A percentile compares a stretch with the other conserved stretches of the same genome.
Evolutionary conservation across 2,888 invertebrate genomes (phyloP).

Genomic region (Dendrolimus houi): DNA sequence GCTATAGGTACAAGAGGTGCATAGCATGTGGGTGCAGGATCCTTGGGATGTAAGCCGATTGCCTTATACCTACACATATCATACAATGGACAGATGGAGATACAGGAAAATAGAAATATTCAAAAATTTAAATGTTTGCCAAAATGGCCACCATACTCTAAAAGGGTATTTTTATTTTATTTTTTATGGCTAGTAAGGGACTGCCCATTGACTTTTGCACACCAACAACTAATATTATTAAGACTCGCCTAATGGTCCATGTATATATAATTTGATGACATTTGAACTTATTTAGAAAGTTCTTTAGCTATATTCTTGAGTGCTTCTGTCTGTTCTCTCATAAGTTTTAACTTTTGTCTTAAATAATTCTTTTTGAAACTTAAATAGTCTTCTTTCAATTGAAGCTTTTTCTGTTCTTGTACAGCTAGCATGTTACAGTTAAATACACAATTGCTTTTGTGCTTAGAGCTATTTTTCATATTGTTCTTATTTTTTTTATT

Average conservation of each 20-base stretch:
- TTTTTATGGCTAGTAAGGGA: too few relatives aligned
- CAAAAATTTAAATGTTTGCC: too few relatives aligned
- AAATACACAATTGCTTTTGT: conserved; percentile 40
- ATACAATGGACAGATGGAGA: too few relatives aligned
- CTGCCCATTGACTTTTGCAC: too few relatives aligned
- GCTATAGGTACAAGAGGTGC: too few relatives aligned
- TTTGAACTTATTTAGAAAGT: conserved; percentile 27
- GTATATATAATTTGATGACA: not conserved
- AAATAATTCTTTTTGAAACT: conserved; percentile 64
- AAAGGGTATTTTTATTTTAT: too few relatives aligned
- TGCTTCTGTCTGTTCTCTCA: conserved; percentile 63
- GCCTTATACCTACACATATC: too few relatives aligned
- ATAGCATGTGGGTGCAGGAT: too few relatives aligned
- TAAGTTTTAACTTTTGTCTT: conserved; percentile 48
- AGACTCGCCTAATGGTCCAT: not conserved
- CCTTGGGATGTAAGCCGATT: too few relatives aligned
- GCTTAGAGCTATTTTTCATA: conserved; percentile 24
- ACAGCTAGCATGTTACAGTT: conserved; percentile 53
- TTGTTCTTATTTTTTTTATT: conserved; percentile 22
- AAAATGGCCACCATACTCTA: too few relatives aligned
- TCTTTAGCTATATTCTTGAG: conserved; percentile 56
- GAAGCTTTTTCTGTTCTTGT: conserved; percentile 50
- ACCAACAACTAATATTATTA: too few relatives aligned
- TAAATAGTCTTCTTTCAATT: conserved; percentile 58
- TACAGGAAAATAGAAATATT: too few relatives aligned